Conservation (phyloP, 2,888 invertebrate genomes). For the Cantharis rufa region DNA sequence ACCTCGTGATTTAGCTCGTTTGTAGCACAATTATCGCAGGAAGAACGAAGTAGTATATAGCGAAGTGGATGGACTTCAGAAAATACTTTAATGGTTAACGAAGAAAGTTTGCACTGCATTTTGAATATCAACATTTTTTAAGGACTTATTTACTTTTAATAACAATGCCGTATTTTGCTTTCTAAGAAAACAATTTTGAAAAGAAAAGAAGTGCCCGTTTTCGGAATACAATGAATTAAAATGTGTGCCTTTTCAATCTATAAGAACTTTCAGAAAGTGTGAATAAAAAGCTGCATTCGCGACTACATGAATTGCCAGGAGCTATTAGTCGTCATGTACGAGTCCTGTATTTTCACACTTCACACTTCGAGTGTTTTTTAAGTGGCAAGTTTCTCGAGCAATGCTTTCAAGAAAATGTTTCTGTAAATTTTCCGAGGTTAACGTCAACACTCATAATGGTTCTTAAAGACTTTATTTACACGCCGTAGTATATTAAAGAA, state of each 20-base stretch:
- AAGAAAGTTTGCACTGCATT: not conserved
- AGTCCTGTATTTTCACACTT: constrained; percentile 25
- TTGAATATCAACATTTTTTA: not conserved
- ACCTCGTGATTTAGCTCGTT: constrained; percentile 24
- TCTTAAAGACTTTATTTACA: constrained; percentile 18
- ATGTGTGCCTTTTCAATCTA: constrained; percentile 16
- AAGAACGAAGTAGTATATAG: not conserved
- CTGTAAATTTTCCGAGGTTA: constrained; percentile 24
- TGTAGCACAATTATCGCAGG: constrained; percentile 21
- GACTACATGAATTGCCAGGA: constrained; percentile 22
- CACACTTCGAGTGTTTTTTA: constrained; percentile 22
- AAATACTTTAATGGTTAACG: constrained; percentile 9
- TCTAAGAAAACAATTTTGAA: not conserved
- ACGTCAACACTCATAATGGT: constrained; percentile 24
- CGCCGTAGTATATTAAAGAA: constrained; percentile 11
- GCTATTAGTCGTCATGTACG: constrained; percentile 28
- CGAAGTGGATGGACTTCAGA: constrained; percentile 6
- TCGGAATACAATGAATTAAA: constrained; percentile 12
- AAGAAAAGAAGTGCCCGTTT: not conserved
- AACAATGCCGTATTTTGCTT: not conserved
- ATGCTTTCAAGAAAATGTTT: constrained; percentile 25
- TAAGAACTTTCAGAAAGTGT: constrained; percentile 20
- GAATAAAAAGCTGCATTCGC: constrained; percentile 24
- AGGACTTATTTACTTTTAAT: not conserved
- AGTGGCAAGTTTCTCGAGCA: constrained; percentile 23